Base-by-base conservation (phyloP, 2,113 vertebrate species). In the Cyprinodon tularosa region DNA sequence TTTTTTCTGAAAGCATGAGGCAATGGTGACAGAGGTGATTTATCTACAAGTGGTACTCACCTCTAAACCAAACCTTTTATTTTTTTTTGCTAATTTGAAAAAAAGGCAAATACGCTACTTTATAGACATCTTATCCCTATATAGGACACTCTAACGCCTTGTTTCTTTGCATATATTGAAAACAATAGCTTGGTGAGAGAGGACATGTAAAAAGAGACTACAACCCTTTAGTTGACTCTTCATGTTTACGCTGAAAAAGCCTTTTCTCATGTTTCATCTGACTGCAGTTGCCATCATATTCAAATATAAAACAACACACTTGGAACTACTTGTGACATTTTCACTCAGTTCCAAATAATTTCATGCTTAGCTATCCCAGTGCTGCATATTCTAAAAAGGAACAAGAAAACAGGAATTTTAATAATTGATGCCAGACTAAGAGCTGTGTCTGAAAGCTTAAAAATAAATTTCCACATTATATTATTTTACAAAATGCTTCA, bases 361-460 rank as follows among this genome's bases (percentile, higher is more conserved):
- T 92, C 67, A 67, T 84, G 86, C 88, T 86, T 78, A 85, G 84
- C 83, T 86, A 75, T 86, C 86, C 75, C 82, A 29, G 84, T 79
- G 77, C 84, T 91, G 88, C 87, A 92, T 92, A 88, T 89, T 91
- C 84, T 91, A 89, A 88, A 86, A 92, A 91, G 87, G 80, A 90
- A 90, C 87, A 76, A 92, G 93, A 93, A 93, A 93, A 3, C 20
- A 82, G 76, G 72, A 66, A 64, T 84, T 93, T 95, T 88, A 94
- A 94, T 94, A 93, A 95, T 95, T 94, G 85, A 90, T 29, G 53
- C 89, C 89, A 89, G 83, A 93, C 94, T 93, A 91, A 90, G 92
- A 92, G 91, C 91, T 90, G 89, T 89, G 88, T 89, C 82, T 88
- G 79, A 83, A 81, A 90, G 89, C 86, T 87, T 80, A 78, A 78